Evolutionary conservation across 2,888 invertebrate genomes (phyloP).

Genomic region (Athalia rosae): DNA sequence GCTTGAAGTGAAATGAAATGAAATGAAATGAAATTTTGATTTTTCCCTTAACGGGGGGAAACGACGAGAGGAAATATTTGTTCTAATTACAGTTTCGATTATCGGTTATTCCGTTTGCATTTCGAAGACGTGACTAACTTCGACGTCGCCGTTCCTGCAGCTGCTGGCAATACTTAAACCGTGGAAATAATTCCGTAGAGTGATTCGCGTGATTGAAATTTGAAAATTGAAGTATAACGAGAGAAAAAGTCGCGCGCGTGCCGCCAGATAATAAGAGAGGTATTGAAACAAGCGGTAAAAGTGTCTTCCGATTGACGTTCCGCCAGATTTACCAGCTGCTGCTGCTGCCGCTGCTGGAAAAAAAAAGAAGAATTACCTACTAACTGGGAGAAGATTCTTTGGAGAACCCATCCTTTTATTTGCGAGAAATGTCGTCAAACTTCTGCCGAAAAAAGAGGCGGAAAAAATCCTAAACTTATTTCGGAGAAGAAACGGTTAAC

Average conservation of each 20-base stretch:
- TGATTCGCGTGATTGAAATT: neutral
- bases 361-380: neutral
- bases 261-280: neutral
- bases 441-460: neutral
- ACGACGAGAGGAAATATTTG: too few species aligned
- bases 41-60: too few species aligned
- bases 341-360: neutral
- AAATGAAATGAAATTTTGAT: too few species aligned
- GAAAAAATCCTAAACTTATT: neutral
- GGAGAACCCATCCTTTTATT: neutral
- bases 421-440: neutral
- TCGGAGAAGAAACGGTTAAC: neutral
- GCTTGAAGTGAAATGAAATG: too few species aligned
- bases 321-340: constrained; percentile 2
- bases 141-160: too few species aligned
- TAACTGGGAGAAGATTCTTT: neutral
- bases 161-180: too few species aligned
- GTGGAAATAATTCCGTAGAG: too few species aligned
- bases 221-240: neutral
- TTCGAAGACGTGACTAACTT: too few species aligned
- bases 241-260: neutral
- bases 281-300: constrained; percentile 4
- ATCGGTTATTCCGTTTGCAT: too few species aligned
- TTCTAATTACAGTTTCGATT: too few species aligned
- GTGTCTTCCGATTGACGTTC: constrained; percentile 4